A percentile compares a stretch with the other conserved stretches of the same genome.
Conservation (phyloP, 2,797 vertebrate species). For the Hephaestus fuliginosus region DNA sequence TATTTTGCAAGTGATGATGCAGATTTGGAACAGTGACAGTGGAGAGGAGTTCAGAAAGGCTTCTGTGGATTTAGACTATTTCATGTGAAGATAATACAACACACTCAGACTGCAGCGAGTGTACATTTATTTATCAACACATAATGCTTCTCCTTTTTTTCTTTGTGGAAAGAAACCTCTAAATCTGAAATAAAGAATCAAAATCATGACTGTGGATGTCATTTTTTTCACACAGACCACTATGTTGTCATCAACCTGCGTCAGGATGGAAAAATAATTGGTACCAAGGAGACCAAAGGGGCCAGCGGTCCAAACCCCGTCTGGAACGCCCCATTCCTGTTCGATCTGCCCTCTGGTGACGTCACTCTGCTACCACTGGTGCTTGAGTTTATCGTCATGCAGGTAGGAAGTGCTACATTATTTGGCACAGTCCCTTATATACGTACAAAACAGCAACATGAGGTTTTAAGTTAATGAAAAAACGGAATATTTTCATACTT, state of each 20-base stretch:
- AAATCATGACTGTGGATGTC: background rate
- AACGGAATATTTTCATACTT: background rate
- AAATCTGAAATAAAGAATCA: background rate
- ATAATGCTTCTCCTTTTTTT: background rate
- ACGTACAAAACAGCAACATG: background rate
- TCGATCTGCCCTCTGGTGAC: slow-evolving; percentile 85
- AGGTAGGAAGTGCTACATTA: slow-evolving; percentile 74
- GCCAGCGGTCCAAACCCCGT: slow-evolving; percentile 83
- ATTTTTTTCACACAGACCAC: slow-evolving; percentile 80
- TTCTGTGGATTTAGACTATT: background rate
- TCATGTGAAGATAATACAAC: background rate
- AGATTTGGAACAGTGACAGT: slow-evolving; percentile 8
- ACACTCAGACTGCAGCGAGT: background rate
- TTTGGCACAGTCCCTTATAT: background rate
- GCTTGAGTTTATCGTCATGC: slow-evolving; percentile 88
- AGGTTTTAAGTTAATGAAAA: background rate
- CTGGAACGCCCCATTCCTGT: slow-evolving; percentile 90
- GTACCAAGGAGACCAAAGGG: slow-evolving; percentile 87
- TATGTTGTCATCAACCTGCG: slow-evolving; percentile 87
- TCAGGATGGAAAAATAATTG: slow-evolving; percentile 81
- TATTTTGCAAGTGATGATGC: slow-evolving; percentile 28
- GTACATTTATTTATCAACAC: background rate
- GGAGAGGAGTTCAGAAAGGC: background rate
- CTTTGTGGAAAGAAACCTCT: slow-evolving; percentile 8
- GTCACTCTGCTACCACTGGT: slow-evolving; percentile 78